A percentile compares a stretch with the other conserved stretches of the same genome.
These are phyloP conservation scores for Cardinalis cardinalis DNA, from an alignment of 2,113 vertebrate genomes.

Conservation along the genomic window DNA sequence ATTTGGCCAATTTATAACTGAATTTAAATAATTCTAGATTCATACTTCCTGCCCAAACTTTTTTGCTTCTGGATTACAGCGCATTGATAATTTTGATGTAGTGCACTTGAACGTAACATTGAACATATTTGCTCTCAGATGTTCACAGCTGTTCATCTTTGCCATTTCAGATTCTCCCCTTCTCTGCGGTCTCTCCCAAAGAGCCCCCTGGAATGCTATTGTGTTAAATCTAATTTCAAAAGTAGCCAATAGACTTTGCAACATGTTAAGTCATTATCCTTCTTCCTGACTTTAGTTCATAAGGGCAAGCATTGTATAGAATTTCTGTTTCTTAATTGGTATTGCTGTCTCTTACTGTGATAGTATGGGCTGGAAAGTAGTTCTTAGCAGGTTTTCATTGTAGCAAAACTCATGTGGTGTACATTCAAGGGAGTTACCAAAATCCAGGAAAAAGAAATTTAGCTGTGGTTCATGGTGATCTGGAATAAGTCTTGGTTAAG, in stretches of 20 bases:
- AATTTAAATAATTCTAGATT: not conserved
- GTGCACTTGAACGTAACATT: not conserved
- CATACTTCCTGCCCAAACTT: not conserved
- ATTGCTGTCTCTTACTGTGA: not conserved
- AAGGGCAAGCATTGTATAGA: not conserved
- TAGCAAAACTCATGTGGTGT: accelerated
- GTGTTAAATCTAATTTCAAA: not conserved
- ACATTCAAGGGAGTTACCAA: not conserved
- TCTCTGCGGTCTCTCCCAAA: not conserved
- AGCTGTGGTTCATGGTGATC: not conserved
- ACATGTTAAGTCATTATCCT: accelerated
- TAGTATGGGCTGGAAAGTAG: not conserved
- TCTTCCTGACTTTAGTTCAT: not conserved
- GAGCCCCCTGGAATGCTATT: not conserved
- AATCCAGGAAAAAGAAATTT: not conserved
- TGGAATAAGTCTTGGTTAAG: not conserved
- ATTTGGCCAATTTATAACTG: not conserved
- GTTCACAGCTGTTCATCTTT: not conserved
- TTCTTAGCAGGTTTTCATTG: not conserved
- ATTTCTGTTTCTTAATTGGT: not conserved
- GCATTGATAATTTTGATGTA: not conserved
- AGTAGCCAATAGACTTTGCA: not conserved
- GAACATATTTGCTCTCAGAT: not conserved
- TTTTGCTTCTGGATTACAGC: not conserved
- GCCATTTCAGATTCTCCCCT: not conserved